Evolutionary conservation across 2,113 vertebrate genomes (phyloP).

Genomic region (Montifringilla adamsi): DNA sequence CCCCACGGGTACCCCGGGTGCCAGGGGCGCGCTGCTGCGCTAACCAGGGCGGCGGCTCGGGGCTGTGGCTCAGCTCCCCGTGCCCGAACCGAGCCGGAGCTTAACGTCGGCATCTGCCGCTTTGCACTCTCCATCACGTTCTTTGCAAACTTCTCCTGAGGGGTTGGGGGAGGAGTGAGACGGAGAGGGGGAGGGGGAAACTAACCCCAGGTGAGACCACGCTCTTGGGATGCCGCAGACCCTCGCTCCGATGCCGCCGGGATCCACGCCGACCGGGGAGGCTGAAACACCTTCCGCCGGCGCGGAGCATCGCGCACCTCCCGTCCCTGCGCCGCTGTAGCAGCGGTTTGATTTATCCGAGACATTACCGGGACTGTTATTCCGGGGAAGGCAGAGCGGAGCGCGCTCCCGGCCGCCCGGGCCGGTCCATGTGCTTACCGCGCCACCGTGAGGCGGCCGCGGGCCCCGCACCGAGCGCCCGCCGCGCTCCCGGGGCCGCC

Average conservation of each 20-base stretch:
- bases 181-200: neutral
- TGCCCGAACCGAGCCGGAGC: neutral
- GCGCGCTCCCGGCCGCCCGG: neutral
- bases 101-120: neutral
- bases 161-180: neutral
- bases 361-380: conserved; percentile 48
- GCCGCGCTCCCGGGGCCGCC: neutral
- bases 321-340: neutral
- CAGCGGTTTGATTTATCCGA: conserved; percentile 20
- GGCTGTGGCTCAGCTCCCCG: neutral
- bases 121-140: neutral
- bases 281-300: neutral
- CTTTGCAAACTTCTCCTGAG: conserved; percentile 29
- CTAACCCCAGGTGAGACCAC: neutral
- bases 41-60: neutral
- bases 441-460: conserved; percentile 76
- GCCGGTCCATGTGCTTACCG: neutral
- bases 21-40: neutral
- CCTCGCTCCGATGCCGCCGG: neutral
- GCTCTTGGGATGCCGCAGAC: neutral
- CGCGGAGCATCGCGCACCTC: neutral
- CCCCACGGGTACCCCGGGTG: neutral
- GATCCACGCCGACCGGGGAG: neutral
- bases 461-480: neutral
- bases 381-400: conserved; percentile 6